Evolutionary conservation across 2,113 vertebrate genomes (phyloP).

Genomic region (Hystrix brachyura): DNA sequence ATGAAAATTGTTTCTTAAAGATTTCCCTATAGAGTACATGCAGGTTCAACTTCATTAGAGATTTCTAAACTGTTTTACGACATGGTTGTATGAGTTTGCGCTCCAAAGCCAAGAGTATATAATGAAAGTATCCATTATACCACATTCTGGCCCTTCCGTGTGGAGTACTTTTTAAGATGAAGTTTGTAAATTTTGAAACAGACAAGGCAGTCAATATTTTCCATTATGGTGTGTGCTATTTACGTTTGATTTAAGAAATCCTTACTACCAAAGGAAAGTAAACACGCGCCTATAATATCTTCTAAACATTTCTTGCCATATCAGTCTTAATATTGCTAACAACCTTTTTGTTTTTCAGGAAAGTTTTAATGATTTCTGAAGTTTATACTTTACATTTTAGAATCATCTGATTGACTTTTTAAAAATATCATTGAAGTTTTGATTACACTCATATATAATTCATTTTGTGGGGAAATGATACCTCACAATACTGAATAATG

Average conservation of each 20-base stretch:
- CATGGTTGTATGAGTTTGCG: neutral
- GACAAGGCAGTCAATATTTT: neutral
- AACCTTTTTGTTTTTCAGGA: neutral
- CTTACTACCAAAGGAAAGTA: neutral
- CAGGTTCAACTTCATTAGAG: neutral
- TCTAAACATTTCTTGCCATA: neutral
- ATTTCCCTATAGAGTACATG: neutral
- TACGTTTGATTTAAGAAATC: constrained; percentile 49
- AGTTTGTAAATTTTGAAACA: neutral
- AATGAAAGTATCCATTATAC: neutral
- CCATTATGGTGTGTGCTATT: neutral
- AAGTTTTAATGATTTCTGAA: neutral
- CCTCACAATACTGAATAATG: neutral
- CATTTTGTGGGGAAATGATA: neutral
- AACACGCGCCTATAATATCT: neutral
- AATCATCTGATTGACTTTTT: neutral
- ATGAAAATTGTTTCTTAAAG: neutral
- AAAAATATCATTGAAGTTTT: neutral
- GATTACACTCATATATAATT: neutral
- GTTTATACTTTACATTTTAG: neutral
- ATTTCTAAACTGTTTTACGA: neutral
- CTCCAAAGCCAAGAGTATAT: neutral
- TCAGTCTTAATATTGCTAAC: neutral
- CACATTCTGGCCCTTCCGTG: neutral
- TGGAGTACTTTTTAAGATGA: neutral